Conservation (phyloP, 1,140 invertebrate species). For the Bombus impatiens region DNA sequence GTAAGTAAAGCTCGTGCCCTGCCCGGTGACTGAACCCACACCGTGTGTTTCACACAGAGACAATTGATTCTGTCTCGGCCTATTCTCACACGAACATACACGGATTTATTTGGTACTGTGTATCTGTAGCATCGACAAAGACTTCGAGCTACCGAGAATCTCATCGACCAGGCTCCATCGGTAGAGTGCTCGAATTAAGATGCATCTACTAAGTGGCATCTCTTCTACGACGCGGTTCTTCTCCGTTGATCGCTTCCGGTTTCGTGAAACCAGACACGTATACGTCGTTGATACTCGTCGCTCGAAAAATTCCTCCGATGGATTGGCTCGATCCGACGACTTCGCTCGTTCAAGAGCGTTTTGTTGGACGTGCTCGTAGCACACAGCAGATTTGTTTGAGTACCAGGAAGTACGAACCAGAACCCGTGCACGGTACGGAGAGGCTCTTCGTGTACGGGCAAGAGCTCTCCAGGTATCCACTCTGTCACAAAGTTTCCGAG, state of each 20-base stretch:
- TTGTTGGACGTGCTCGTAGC: conserved; percentile 42
- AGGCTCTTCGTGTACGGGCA: conserved; percentile 47
- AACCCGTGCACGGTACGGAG: conserved; percentile 26
- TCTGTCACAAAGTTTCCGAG: conserved; percentile 62
- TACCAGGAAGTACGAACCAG: conserved; percentile 60
- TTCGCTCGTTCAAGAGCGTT: conserved; percentile 13
- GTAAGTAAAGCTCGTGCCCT: conserved; percentile 69
- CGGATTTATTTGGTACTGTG: neutral
- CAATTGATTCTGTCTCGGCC: conserved; percentile 7
- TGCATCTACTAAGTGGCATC: conserved; percentile 46
- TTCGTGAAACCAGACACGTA: neutral
- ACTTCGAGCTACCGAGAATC: conserved; percentile 58
- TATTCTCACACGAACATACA: conserved; percentile 12
- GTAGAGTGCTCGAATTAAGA: conserved; percentile 51
- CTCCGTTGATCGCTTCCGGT: conserved; percentile 24
- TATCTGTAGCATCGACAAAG: conserved; percentile 39
- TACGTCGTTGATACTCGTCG: neutral
- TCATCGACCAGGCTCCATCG: conserved; percentile 41
- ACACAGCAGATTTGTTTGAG: conserved; percentile 59
- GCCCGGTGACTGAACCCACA: conserved; percentile 74
- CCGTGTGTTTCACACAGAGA: conserved; percentile 55
- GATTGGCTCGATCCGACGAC: neutral
- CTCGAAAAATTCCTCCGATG: neutral
- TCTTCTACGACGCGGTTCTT: too few relatives aligned
- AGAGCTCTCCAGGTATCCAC: conserved; percentile 61